Evolutionary conservation across 1,140 invertebrate species (phyloP).

Genomic region (Wiebesia pumilae): DNA sequence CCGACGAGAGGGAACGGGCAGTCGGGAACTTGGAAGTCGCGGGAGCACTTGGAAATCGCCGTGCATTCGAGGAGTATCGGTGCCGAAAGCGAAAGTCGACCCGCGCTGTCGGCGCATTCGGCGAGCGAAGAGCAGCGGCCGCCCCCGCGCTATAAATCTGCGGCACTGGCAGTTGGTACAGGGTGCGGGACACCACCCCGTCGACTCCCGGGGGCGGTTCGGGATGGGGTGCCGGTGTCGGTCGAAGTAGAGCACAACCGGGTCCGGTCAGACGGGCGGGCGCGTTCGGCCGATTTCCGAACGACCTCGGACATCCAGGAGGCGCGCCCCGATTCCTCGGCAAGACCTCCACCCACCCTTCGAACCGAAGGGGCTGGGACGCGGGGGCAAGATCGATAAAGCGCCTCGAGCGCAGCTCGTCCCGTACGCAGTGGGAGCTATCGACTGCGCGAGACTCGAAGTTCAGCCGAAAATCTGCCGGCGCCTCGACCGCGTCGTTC

Average conservation of each 20-base stretch:
- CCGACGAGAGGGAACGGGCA: no score
- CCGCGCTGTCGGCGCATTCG: neutral
- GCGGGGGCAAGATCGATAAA: neutral
- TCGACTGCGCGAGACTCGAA: neutral
- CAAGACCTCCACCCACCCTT: no score
- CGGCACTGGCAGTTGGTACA: conserved; percentile 37
- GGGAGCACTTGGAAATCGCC: no score
- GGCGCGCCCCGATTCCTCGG: no score
- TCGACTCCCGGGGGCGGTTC: neutral
- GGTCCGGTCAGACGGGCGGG: neutral
- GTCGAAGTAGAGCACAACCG: neutral
- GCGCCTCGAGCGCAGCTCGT: neutral
- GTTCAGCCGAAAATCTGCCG: neutral
- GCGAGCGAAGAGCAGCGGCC: neutral
- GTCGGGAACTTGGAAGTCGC: no score
- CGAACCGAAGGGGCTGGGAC: neutral
- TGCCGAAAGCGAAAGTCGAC: neutral
- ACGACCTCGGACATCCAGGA: no score
- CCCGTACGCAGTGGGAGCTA: neutral
- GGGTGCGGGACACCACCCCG: no score
- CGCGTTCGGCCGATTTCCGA: neutral
- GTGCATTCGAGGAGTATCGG: no score
- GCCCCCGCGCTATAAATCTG: conserved; percentile 15
- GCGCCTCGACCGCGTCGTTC: neutral
- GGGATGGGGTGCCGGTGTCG: neutral